Evolutionary conservation across 92 coral and sea anemone genomes (phyloP).

Genomic region (Galaxea fascicularis): DNA sequence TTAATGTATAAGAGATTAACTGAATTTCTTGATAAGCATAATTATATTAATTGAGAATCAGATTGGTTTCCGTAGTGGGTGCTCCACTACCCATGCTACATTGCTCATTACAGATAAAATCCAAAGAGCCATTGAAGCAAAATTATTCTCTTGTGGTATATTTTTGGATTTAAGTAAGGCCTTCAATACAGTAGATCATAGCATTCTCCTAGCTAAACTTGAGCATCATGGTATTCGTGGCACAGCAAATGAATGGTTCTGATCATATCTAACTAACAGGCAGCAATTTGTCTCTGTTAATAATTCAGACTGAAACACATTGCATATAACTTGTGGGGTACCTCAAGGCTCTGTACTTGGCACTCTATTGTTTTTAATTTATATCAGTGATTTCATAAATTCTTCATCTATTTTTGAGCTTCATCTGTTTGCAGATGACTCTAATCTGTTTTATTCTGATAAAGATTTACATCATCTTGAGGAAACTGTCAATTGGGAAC

Average conservation of each 20-base stretch:
- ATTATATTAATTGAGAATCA: conserved; percentile 9
- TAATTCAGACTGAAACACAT: conserved; percentile 35
- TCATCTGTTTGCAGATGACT: conserved; percentile 61
- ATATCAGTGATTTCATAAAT: conserved; percentile 58
- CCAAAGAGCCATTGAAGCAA: too few species aligned
- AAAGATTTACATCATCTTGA: conserved; percentile 27
- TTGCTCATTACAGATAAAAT: too few species aligned
- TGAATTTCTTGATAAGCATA: conserved; percentile 12
- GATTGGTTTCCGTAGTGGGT: conserved; percentile 12
- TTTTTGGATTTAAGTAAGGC: conserved; percentile 62
- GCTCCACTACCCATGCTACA: conserved; percentile 26
- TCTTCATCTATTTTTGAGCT: conserved; percentile 43
- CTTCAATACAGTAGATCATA: conserved; percentile 65
- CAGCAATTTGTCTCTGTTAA: conserved; percentile 70
- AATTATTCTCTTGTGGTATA: not conserved
- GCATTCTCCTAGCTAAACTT: conserved; percentile 53
- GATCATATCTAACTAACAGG: conserved; percentile 62
- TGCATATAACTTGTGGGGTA: conserved; percentile 58
- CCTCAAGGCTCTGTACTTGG: conserved; percentile 71
- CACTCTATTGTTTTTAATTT: conserved; percentile 53
- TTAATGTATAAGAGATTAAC: conserved; percentile 27
- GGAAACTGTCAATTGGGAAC: conserved; percentile 32
- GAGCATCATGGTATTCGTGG: conserved; percentile 67
- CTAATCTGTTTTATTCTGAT: conserved; percentile 44
- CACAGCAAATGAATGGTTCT: conserved; percentile 58